Conservation (phyloP, 2,888 invertebrate species). For the Phaedon cochleariae region DNA sequence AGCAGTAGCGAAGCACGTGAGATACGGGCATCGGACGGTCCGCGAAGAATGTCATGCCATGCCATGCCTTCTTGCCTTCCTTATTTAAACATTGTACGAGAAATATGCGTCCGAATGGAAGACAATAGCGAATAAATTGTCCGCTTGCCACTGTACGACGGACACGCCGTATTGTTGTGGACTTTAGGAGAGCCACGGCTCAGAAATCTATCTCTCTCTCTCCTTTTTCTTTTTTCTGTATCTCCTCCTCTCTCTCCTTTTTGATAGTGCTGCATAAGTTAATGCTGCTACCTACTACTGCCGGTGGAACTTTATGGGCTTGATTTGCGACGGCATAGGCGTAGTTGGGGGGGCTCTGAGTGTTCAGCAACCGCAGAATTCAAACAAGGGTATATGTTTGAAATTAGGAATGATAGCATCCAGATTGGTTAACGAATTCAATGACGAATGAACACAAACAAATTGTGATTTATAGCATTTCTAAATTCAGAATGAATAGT, state of each 20-base stretch:
- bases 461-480: too few species aligned
- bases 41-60: not conserved
- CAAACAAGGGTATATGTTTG: too few species aligned
- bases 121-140: slow-evolving; percentile 64
- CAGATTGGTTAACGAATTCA: too few species aligned
- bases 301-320: not conserved
- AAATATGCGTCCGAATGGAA: slow-evolving; percentile 63
- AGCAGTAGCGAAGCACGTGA: slow-evolving; percentile 47
- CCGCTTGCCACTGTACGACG: slow-evolving; percentile 48
- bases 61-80: not conserved
- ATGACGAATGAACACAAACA: too few species aligned
- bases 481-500: too few species aligned
- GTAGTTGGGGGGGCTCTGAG: too few species aligned
- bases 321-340: not conserved
- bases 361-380: too few species aligned
- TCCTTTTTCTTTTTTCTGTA: not conserved
- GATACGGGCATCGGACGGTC: slow-evolving; percentile 50
- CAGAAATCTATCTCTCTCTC: slow-evolving; percentile 7
- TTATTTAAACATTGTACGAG: too few species aligned
- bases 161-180: slow-evolving; percentile 49
- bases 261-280: not conserved
- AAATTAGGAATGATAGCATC: too few species aligned
- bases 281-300: not conserved
- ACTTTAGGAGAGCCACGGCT: slow-evolving; percentile 37
- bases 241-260: not conserved